These are phyloP conservation scores for Mesembrinibis cayennensis DNA, from an alignment of 2,113 vertebrate genomes.

Conservation along the genomic window DNA sequence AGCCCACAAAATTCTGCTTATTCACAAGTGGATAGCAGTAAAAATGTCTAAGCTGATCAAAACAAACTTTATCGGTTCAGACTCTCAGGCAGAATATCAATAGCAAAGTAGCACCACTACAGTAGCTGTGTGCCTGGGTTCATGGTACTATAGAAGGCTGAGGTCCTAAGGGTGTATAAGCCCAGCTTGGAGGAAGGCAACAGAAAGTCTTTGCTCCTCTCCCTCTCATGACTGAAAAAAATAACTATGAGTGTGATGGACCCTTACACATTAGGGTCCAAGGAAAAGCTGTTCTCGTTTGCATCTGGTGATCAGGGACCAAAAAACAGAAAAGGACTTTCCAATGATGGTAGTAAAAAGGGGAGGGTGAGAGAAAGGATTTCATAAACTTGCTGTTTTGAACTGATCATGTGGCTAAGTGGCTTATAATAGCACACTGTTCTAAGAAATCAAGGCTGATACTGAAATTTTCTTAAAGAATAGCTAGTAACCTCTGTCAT, in stretches of 20 bases:
- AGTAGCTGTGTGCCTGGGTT: not conserved
- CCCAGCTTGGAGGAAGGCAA: not conserved
- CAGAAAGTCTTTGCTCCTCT: not conserved
- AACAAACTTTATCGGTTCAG: not conserved
- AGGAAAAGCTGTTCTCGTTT: not conserved
- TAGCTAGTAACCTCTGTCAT: not conserved
- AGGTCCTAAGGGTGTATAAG: not conserved
- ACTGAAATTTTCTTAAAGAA: not conserved
- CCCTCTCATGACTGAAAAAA: not conserved
- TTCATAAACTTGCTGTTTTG: not conserved
- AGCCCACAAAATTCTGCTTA: not conserved
- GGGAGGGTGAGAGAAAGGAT: not conserved
- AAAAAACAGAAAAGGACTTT: not conserved
- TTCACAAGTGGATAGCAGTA: not conserved
- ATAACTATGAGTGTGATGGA: not conserved
- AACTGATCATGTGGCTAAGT: not conserved
- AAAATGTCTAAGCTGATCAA: not conserved
- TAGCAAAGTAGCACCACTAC: not conserved
- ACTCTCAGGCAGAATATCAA: not conserved
- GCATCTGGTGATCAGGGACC: not conserved
- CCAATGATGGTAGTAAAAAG: not conserved
- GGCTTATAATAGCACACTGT: not conserved
- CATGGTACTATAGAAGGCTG: not conserved
- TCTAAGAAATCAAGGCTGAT: not conserved
- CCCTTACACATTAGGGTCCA: not conserved